These are phyloP conservation scores for Salpingus planirostris DNA, from an alignment of 2,888 invertebrate genomes.

Conservation along the genomic window DNA sequence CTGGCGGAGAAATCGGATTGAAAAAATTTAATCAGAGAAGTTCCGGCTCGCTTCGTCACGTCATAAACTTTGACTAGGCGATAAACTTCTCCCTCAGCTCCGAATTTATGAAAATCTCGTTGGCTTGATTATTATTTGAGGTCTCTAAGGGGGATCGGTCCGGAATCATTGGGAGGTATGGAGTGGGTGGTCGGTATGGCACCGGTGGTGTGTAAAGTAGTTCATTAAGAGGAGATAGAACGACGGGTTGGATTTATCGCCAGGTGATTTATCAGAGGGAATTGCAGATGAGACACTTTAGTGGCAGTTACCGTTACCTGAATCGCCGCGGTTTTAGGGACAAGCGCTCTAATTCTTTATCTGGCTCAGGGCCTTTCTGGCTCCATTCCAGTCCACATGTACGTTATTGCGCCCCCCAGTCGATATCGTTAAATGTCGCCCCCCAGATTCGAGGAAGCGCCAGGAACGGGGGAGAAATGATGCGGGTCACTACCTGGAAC, in stretches of 20 bases:
- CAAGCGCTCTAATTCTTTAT: slow-evolving; percentile 33
- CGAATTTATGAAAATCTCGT: too few species aligned
- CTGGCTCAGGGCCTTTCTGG: slow-evolving; percentile 29
- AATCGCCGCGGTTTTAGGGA: slow-evolving; percentile 30
- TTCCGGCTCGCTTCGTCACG: too few species aligned
- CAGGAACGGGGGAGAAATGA: slow-evolving; percentile 14
- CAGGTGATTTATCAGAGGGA: slow-evolving; percentile 36
- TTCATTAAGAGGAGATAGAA: slow-evolving; percentile 32
- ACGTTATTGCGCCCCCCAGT: too few species aligned
- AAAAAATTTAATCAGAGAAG: too few species aligned
- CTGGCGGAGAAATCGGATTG: too few species aligned
- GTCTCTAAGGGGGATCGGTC: slow-evolving; percentile 1
- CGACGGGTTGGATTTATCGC: slow-evolving; percentile 31
- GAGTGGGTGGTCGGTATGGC: neutral
- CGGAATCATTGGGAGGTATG: too few species aligned
- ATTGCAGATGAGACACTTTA: slow-evolving; percentile 41
- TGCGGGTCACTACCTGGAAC: slow-evolving; percentile 16
- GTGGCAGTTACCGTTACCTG: slow-evolving; percentile 38
- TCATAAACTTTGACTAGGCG: too few species aligned
- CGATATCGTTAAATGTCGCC: too few species aligned
- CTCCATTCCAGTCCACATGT: slow-evolving; percentile 4
- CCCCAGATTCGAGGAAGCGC: too few species aligned
- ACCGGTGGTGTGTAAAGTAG: slow-evolving; percentile 26
- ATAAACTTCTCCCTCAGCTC: too few species aligned
- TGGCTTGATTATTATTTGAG: too few species aligned